Evolutionary conservation across 2,888 invertebrate genomes (phyloP), one percentile per base, ranked within the genome.

Genomic region (Caenorhabditis becei): DNA sequence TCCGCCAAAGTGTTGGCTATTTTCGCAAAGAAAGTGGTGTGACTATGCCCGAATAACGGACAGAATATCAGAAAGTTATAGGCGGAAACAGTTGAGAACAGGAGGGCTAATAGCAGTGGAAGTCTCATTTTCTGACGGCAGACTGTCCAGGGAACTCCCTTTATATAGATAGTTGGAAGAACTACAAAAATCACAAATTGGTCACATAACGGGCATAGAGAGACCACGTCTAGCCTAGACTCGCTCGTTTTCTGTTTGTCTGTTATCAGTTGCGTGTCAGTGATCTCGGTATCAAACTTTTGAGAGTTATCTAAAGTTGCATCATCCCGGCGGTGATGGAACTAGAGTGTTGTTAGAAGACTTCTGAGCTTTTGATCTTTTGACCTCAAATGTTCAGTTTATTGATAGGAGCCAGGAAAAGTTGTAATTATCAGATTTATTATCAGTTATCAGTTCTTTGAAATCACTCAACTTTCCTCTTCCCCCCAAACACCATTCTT

Each of bases 41-140:
- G 79, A 32, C 72, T 72, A 37, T 79, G 72, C 2, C 79, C 79
- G 41, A 72, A 79, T 14, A 61, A n/a, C 14, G 79, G 65, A 37
- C 67, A 67, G 32, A 65, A 67, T 2, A 79, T 35, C 23, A 79
- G 58, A 49, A 79, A 70, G 23, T 79, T 79, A 44, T 72, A 79
- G 4, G 72, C 8, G 53, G 32, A 35, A 0, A 37, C 24, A 16
- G 28, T 2, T 16, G 32, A 8, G 3, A 70, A 10, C 1, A 24
- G 37, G 32, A 41, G 20, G 18, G 32, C 32, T 10, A 32, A 32
- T 32, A 47, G 18, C 11, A 49, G 28, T 49, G 20, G 4, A 1
- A 20, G 18, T n/a, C 18, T n/a, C 47, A 47, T n/a, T n/a, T n/a
- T n/a, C n/a, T n/a, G n/a, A n/a, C n/a, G n/a, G n/a, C n/a, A n/a